phyloP scores from a whole-genome alignment of 2,113 vertebrate genomes.

The Tragelaphus buxtoni region DNA sequence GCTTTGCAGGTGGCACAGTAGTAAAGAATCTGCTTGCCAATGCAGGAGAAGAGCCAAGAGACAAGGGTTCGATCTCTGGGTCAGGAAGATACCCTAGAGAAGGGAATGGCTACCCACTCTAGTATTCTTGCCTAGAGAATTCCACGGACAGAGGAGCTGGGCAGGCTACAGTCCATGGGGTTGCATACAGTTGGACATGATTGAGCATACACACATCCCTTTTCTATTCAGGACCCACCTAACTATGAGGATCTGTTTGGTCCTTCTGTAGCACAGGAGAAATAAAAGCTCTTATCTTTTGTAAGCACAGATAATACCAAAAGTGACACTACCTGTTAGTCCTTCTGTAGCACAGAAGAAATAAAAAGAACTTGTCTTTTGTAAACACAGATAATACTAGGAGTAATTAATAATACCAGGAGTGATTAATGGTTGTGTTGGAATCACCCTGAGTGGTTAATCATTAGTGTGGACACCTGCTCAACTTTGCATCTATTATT shows the following conservation, averaged over 20 bases:
- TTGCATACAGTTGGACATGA: not conserved
- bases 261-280: not conserved
- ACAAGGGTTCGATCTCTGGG: not conserved
- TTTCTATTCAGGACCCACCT: not conserved
- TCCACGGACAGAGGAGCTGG: not conserved
- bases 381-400: not conserved
- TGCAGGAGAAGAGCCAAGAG: not conserved
- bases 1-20: not conserved
- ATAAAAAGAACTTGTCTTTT: not conserved
- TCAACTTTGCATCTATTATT: slow-evolving; percentile 2
- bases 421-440: not conserved
- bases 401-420: not conserved
- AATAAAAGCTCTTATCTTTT: slow-evolving; percentile 23
- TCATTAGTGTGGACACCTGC: not conserved
- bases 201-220: not conserved
- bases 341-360: not conserved
- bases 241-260: not conserved
- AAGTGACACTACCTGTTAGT: not conserved
- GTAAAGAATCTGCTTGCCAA: not conserved
- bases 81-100: not conserved
- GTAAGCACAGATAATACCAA: not conserved
- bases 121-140: not conserved
- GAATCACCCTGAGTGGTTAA: not conserved
- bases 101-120: not conserved
- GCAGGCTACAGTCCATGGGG: not conserved